A percentile compares a stretch with the other conserved stretches of the same genome.
These are phyloP conservation scores for Diarsia dahlii DNA, from an alignment of 2,888 invertebrate species.

Conservation along the genomic window DNA sequence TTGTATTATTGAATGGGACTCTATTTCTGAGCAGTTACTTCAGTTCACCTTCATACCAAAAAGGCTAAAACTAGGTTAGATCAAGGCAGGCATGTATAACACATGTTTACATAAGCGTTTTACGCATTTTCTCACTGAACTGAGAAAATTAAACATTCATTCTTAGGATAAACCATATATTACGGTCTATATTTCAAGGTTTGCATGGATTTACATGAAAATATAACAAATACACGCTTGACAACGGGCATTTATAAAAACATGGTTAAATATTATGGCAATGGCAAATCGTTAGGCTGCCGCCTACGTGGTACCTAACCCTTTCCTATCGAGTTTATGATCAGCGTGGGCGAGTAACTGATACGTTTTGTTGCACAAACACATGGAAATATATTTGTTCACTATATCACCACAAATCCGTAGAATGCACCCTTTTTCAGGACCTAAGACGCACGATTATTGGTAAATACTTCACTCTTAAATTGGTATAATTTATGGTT, in stretches of 20 bases:
- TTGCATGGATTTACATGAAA: background rate
- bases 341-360: conserved; percentile 48
- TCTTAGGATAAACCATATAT: background rate
- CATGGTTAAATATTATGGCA: conserved; percentile 37
- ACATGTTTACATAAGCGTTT: background rate
- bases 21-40: background rate
- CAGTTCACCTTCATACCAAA: background rate
- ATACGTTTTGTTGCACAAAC: conserved; percentile 35
- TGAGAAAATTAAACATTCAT: background rate
- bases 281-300: conserved; percentile 40
- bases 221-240: conserved; percentile 15
- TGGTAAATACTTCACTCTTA: conserved; percentile 8
- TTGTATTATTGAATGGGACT: background rate
- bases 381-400: conserved; percentile 22
- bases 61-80: background rate
- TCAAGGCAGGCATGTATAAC: conserved; percentile 23
- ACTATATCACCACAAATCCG: conserved; percentile 1
- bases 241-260: conserved; percentile 34
- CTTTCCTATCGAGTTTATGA: conserved; percentile 57
- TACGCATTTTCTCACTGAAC: background rate
- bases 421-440: background rate
- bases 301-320: conserved; percentile 55
- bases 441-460: background rate
- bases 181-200: background rate
- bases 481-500: conserved; percentile 13